phyloP scores from a whole-genome alignment of 2,888 invertebrate species.

The Trilocha varians region DNA sequence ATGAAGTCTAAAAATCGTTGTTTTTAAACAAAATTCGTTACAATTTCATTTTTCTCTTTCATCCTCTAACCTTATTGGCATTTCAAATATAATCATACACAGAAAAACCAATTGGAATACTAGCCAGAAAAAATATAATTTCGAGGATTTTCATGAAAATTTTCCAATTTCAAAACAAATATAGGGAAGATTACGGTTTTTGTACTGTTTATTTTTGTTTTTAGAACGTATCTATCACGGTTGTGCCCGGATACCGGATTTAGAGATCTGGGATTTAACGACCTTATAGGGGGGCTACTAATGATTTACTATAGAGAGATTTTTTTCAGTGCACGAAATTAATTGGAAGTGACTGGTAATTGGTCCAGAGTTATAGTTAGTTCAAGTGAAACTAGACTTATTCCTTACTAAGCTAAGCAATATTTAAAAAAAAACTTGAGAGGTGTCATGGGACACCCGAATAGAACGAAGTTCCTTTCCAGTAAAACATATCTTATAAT shows the following conservation, averaged over 20 bases:
- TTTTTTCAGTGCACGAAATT: not conserved
- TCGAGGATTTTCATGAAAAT: not conserved
- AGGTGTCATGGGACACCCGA: too few relatives aligned
- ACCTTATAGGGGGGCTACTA: slow-evolving; percentile 2
- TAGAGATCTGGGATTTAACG: slow-evolving; percentile 7
- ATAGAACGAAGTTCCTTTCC: too few relatives aligned
- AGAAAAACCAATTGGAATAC: too few relatives aligned
- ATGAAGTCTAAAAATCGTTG: too few relatives aligned
- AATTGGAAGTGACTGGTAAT: not conserved
- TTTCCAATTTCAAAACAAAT: slow-evolving; percentile 1
- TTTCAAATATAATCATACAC: too few relatives aligned
- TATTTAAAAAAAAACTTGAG: too few relatives aligned
- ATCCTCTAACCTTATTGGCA: too few relatives aligned
- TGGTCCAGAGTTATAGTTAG: not conserved
- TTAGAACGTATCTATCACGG: slow-evolving; percentile 9
- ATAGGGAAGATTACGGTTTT: slow-evolving; percentile 6
- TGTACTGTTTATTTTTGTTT: slow-evolving; percentile 7
- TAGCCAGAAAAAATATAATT: not conserved
- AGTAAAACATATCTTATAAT: not conserved
- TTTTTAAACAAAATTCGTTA: too few relatives aligned
- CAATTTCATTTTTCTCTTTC: too few relatives aligned
- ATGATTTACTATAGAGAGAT: not conserved
- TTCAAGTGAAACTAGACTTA: not conserved
- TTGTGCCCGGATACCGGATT: slow-evolving; percentile 9
- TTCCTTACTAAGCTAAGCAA: not conserved